A percentile compares a stretch with the other conserved stretches of the same genome.
These are phyloP conservation scores for Actenoides lindsayi DNA, from an alignment of 2,113 vertebrate genomes.

Conservation along the genomic window DNA sequence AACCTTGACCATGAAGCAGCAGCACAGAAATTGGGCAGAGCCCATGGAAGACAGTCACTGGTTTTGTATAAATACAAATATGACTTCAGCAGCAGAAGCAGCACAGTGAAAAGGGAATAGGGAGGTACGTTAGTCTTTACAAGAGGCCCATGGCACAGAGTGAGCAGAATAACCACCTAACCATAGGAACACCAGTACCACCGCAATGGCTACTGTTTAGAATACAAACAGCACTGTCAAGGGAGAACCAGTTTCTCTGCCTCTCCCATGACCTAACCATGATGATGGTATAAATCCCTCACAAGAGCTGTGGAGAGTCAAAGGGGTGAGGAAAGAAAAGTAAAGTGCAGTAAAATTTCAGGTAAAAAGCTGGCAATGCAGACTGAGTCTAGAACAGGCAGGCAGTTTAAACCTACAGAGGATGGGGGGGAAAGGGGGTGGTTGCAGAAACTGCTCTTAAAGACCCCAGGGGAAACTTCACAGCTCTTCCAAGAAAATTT, in stretches of 20 bases:
- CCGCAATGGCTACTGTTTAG: background rate
- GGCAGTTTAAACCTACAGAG: background rate
- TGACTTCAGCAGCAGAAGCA: background rate
- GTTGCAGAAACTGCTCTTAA: background rate
- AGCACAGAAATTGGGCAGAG: background rate
- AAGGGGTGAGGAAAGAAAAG: background rate
- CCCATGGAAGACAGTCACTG: background rate
- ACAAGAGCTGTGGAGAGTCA: background rate
- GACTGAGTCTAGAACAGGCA: background rate
- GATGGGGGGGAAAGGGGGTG: rapidly evolving
- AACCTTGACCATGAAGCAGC: background rate
- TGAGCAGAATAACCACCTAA: background rate
- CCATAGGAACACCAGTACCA: background rate
- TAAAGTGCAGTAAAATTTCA: background rate
- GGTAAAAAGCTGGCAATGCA: background rate
- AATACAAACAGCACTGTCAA: background rate
- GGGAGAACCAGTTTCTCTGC: background rate
- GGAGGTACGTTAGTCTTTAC: background rate
- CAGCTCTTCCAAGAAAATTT: background rate
- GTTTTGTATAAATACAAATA: background rate
- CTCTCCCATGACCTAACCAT: background rate
- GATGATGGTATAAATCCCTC: background rate
- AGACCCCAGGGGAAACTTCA: background rate
- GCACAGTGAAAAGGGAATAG: background rate
- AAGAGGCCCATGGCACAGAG: background rate